Evolutionary conservation across 30 jellyfish, hydroid and myxozoan genomes (phyloP).

Genomic region (Nemopilema nomurai): DNA sequence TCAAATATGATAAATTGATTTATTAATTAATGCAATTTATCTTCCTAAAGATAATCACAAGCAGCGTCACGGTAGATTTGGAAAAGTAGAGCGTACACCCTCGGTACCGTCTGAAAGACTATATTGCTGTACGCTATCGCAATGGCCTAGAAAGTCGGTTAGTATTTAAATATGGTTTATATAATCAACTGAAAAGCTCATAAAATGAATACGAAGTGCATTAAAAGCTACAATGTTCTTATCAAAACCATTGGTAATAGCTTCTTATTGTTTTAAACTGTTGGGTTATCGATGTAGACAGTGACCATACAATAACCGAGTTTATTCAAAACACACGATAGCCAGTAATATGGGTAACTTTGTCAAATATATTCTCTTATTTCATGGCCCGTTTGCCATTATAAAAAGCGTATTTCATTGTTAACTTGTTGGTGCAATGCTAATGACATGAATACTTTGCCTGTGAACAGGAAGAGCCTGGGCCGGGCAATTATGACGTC

Average conservation of each 20-base stretch:
- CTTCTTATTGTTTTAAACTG: too few species aligned
- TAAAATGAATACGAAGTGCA: too few species aligned
- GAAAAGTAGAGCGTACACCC: conserved; percentile 88
- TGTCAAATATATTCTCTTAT: neutral
- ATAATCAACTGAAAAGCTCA: too few species aligned
- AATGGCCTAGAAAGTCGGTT: conserved; percentile 96
- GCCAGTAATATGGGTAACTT: too few species aligned
- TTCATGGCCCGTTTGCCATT: too few species aligned
- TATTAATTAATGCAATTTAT: neutral
- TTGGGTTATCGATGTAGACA: too few species aligned
- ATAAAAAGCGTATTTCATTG: too few species aligned
- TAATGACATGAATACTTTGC: neutral
- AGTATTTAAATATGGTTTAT: neutral
- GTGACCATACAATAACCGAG: too few species aligned
- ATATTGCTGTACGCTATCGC: conserved; percentile 87
- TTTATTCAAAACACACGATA: too few species aligned
- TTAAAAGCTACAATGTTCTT: too few species aligned
- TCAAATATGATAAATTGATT: neutral
- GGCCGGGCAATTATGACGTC: conserved; percentile 93
- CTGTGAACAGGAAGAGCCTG: conserved; percentile 88
- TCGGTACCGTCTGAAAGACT: conserved; percentile 84
- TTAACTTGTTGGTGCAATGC: too few species aligned
- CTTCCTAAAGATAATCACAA: conserved; percentile 69
- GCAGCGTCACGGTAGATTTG: conserved; percentile 89
- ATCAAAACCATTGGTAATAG: too few species aligned